phyloP scores from a whole-genome alignment of 2,113 vertebrate genomes.

The Egretta garzetta region DNA sequence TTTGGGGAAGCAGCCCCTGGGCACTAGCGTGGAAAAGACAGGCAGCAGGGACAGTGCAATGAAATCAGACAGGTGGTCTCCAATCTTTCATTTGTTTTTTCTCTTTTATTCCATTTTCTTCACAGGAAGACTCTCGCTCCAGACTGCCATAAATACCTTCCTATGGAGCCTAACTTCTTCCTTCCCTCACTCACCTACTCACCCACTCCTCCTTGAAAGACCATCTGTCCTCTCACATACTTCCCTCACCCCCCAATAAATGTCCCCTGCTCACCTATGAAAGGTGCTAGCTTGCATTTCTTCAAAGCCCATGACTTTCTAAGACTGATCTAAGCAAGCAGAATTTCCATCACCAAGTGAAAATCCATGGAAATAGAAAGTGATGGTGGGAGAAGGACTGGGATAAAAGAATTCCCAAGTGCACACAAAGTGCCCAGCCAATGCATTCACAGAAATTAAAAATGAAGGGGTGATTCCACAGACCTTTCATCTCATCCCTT shows the following conservation, averaged over 20 bases:
- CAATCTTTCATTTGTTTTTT: background rate
- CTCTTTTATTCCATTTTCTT: background rate
- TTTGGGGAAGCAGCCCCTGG: background rate
- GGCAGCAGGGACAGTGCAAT: background rate
- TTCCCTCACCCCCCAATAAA: rapidly evolving
- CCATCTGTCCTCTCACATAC: background rate
- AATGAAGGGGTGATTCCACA: background rate
- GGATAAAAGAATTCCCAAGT: background rate
- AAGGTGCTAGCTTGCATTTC: background rate
- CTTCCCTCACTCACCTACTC: background rate
- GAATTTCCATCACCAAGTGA: background rate
- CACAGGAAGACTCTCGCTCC: background rate
- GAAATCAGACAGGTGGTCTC: background rate
- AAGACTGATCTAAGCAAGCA: background rate
- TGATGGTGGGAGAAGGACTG: background rate
- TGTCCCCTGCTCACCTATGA: background rate
- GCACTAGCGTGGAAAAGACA: background rate
- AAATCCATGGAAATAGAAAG: background rate
- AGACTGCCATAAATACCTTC: background rate
- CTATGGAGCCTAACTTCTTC: background rate
- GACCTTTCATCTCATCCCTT: background rate
- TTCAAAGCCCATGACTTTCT: background rate
- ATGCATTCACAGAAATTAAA: background rate
- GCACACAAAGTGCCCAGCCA: background rate
- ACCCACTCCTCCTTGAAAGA: background rate